A percentile compares a stretch with the other conserved stretches of the same genome.
These are phyloP conservation scores for Hippocampus abdominalis DNA, from an alignment of 2,113 vertebrate genomes.

Conservation along the genomic window DNA sequence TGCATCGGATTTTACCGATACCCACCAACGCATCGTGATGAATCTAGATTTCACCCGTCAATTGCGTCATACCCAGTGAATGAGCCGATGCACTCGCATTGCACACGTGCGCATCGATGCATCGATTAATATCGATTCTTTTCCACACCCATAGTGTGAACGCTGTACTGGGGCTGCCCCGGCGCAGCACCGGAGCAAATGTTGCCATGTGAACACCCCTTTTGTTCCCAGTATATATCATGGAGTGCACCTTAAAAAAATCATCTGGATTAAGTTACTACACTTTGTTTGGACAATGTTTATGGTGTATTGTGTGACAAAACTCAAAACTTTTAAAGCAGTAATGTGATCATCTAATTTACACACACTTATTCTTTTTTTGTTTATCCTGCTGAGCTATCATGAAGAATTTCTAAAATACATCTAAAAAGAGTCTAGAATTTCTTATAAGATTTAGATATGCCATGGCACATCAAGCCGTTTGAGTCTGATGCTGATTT, in stretches of 20 bases:
- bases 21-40: too few species aligned
- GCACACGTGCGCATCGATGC: too few species aligned
- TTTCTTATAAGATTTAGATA: background rate
- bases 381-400: background rate
- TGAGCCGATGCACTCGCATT: too few species aligned
- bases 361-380: background rate
- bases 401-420: background rate
- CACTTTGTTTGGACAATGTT: background rate
- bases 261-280: background rate
- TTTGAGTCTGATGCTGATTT: background rate
- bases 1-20: too few species aligned
- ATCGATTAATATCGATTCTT: too few species aligned
- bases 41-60: too few species aligned
- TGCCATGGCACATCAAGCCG: background rate
- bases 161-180: too few species aligned
- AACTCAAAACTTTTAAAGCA: background rate
- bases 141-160: too few species aligned
- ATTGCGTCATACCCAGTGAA: too few species aligned
- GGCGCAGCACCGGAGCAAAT: too few species aligned
- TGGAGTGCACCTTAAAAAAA: background rate
- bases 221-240: background rate
- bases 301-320: background rate
- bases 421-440: background rate
- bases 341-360: background rate
- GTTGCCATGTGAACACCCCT: too few species aligned